A percentile compares a stretch with the other conserved stretches of the same genome.
phyloP scores from a whole-genome alignment of 2,113 vertebrate species.

The Jaculus jaculus region DNA sequence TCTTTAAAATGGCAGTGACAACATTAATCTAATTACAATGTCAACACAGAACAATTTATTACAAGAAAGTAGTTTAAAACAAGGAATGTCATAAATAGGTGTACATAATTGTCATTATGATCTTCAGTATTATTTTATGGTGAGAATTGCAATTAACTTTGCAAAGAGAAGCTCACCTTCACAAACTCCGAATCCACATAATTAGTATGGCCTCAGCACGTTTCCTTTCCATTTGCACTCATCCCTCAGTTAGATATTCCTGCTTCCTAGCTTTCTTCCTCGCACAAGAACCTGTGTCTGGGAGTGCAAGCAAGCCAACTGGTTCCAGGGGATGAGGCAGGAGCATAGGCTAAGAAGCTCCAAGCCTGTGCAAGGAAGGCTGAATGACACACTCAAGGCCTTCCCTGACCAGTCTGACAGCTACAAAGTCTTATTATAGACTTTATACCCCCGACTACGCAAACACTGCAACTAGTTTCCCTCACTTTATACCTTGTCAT shows the following conservation, averaged over 20 bases:
- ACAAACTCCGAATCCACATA: neutral
- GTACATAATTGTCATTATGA: neutral
- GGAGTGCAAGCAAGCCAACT: accelerated
- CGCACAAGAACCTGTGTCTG: neutral
- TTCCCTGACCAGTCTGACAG: neutral
- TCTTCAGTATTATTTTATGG: slow-evolving; percentile 17
- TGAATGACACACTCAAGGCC: neutral
- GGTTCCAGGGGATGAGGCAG: neutral
- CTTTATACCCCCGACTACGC: neutral
- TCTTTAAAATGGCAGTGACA: neutral
- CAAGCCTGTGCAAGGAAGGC: neutral
- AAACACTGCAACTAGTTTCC: neutral
- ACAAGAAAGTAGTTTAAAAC: neutral
- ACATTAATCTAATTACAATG: neutral
- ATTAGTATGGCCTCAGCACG: neutral
- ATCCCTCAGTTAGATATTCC: neutral
- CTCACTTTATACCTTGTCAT: neutral
- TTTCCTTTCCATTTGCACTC: neutral
- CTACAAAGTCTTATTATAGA: neutral
- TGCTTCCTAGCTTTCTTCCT: neutral
- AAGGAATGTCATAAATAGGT: neutral
- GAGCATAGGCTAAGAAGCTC: accelerated
- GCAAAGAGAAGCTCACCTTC: neutral
- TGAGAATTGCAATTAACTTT: slow-evolving; percentile 4
- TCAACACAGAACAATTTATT: neutral